Percentiles rank a stretch among this genome's conserved stretches.
Evolutionary conservation across 64 coral and sea anemone genomes (phyloP).

Genomic region (Pachyseris speciosa): DNA sequence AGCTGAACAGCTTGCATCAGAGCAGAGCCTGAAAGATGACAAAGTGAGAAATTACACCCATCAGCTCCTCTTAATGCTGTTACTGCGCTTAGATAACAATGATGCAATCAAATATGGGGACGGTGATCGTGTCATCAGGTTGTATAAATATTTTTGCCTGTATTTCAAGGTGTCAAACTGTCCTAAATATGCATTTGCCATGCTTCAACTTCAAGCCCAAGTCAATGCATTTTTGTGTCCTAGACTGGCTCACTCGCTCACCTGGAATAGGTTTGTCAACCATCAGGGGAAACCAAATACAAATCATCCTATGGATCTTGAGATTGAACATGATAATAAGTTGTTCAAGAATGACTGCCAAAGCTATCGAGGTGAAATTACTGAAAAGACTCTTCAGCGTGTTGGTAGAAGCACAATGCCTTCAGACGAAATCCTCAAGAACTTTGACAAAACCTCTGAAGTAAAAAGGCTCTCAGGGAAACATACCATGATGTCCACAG

Average conservation of each 20-base stretch:
- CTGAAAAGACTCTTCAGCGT: constrained; percentile 48
- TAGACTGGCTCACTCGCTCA: constrained; percentile 50
- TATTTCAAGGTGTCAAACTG: constrained; percentile 54
- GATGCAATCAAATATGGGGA: constrained; percentile 67
- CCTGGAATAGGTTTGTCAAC: constrained; percentile 76
- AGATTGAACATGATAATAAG: constrained; percentile 74
- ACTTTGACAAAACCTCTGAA: constrained; percentile 22
- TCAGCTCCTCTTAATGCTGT: constrained; percentile 36
- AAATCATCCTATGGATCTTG: constrained; percentile 71
- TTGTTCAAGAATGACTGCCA: constrained; percentile 71
- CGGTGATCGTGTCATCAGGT: constrained; percentile 28
- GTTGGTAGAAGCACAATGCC: constrained; percentile 15
- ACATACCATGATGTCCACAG: constrained; percentile 46
- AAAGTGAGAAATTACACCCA: constrained; percentile 66
- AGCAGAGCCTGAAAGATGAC: neutral
- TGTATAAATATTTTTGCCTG: constrained; percentile 56
- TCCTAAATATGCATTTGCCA: constrained; percentile 69
- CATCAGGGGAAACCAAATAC: constrained; percentile 31
- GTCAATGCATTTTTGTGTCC: constrained; percentile 44
- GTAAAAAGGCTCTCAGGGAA: constrained; percentile 58
- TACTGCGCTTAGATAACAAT: constrained; percentile 10
- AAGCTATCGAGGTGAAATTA: constrained; percentile 65
- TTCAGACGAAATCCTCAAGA: neutral
- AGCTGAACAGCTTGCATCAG: neutral
- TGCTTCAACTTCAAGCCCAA: constrained; percentile 61